A percentile compares a stretch with the other conserved stretches of the same genome.
Evolutionary conservation across 1,140 invertebrate species (phyloP).

Genomic region (Bombyx mori): ASM3026992v2 NC_085127.1:10692001-10692500

Average conservation of each 20-base stretch:
- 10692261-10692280: neutral
- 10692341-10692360: no score
- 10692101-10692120: slow-evolving; percentile 53
- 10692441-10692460: no score
- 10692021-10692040: slow-evolving; percentile 39
- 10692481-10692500: no score
- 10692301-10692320: no score
- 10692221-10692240: neutral
- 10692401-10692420: no score
- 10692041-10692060: slow-evolving; percentile 44
- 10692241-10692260: neutral
- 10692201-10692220: neutral
- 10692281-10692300: neutral
- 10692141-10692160: slow-evolving; percentile 21
- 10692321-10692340: no score
- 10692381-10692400: no score
- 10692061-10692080: slow-evolving; percentile 50
- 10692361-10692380: no score
- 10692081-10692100: slow-evolving; percentile 49
- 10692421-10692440: no score
- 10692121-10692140: slow-evolving; percentile 29
- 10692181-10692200: neutral
- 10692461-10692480: no score
- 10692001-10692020: slow-evolving; percentile 43
- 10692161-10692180: neutral